Conservation (phyloP, 2,888 invertebrate genomes). For the Aelia acuminata region DNA sequence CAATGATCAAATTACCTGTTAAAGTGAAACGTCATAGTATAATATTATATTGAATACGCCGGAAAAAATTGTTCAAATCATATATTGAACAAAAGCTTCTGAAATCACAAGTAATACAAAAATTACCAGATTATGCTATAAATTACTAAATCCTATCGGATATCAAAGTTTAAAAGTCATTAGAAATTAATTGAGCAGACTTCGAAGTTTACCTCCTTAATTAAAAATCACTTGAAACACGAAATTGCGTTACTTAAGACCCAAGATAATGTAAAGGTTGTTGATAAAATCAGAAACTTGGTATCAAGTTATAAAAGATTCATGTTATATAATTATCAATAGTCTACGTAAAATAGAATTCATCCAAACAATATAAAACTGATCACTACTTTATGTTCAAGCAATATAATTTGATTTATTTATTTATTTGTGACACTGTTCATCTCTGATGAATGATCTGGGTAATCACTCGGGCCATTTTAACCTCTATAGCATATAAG, state of each 20-base stretch:
- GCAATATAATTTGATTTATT: too few relatives aligned
- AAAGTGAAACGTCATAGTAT: background rate
- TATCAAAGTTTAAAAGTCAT: background rate
- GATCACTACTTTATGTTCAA: too few relatives aligned
- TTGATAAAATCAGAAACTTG: background rate
- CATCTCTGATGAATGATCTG: too few relatives aligned
- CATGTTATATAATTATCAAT: background rate
- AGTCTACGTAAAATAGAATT: background rate
- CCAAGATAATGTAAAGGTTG: background rate
- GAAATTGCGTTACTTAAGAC: background rate
- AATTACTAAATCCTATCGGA: background rate
- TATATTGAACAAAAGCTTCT: too few relatives aligned
- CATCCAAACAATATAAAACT: background rate
- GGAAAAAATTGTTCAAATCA: background rate
- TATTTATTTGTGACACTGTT: too few relatives aligned
- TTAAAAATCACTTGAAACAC: background rate
- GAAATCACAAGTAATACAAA: background rate
- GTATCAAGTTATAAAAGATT: background rate
- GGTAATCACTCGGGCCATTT: too few relatives aligned
- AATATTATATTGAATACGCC: constrained; percentile 45
- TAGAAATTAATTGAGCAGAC: background rate
- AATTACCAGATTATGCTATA: background rate
- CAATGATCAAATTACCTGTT: constrained; percentile 74
- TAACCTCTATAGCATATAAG: too few relatives aligned
- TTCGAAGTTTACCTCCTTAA: background rate